A percentile compares a stretch with the other conserved stretches of the same genome.
Evolutionary conservation across 2,888 invertebrate genomes (phyloP).

Genomic region (Empis livida): DNA sequence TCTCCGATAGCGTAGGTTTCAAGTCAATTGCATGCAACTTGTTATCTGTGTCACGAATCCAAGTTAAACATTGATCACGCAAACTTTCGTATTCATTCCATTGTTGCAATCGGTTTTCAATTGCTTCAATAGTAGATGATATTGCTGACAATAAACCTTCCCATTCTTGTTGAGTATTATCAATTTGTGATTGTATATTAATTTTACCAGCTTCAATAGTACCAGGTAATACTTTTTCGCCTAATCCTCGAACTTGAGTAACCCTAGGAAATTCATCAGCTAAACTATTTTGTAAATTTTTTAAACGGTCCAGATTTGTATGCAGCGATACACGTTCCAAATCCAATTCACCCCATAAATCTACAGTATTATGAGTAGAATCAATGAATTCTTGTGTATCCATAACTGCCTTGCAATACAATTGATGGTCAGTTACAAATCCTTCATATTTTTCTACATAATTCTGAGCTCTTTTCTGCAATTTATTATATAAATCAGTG

Average conservation of each 20-base stretch:
- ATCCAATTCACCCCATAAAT: constrained; percentile 70
- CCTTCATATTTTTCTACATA: constrained; percentile 77
- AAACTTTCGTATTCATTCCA: constrained; percentile 85
- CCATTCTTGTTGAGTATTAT: constrained; percentile 83
- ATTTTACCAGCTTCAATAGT: constrained; percentile 72
- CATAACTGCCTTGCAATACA: constrained; percentile 74
- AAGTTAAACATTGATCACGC: constrained; percentile 70
- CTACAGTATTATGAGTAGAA: constrained; percentile 67
- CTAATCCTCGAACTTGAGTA: constrained; percentile 64
- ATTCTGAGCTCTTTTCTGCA: constrained; percentile 55
- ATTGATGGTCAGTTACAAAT: constrained; percentile 79
- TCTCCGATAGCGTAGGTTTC: constrained; percentile 68
- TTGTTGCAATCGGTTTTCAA: constrained; percentile 74
- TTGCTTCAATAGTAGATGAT: constrained; percentile 59
- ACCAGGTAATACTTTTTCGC: constrained; percentile 80
- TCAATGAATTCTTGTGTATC: constrained; percentile 81
- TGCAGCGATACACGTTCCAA: constrained; percentile 73
- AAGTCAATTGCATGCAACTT: constrained; percentile 78
- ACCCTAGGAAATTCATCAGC: constrained; percentile 79
- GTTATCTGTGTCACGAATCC: constrained; percentile 81
- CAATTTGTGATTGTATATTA: constrained; percentile 76
- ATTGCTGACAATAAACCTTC: constrained; percentile 65
- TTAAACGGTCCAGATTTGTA: constrained; percentile 74
- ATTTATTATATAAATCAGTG: constrained; percentile 55
- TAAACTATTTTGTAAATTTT: constrained; percentile 62